Base-by-base conservation (phyloP, 2,797 vertebrate genomes). In the Rachycentron canadum region DNA sequence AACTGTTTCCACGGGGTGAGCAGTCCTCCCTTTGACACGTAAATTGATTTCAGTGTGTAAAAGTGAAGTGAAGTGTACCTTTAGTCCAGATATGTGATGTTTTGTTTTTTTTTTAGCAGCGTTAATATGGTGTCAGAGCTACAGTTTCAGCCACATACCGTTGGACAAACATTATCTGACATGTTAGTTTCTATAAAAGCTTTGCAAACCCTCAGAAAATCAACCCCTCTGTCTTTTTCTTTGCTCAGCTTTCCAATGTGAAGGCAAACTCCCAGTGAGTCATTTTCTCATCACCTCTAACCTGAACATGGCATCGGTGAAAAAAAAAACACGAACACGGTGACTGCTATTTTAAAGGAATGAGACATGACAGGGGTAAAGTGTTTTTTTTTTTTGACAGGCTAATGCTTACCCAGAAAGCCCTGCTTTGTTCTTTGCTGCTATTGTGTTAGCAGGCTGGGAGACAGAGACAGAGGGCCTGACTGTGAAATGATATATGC, bases 401-500 rank as follows among this genome's bases (percentile, higher is more conserved):
- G 28, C 32, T 66, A 80, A 82, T 82, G 67, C 38, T 69, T 67
- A 67, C 75, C 53, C 64, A 75, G 76, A 78, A 62, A 73, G 26
- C 41, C 32, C 49, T 23, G 68, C 77, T 81, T 87, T 84, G 83
- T 75, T 77, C 49, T 47, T 13, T 0, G 4, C 55, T 69, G 69
- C 78, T 66, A 72, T 78, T 74, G 73, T 84, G 56, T 66, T 38
- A 57, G 56, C 47, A 79, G 70, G 68, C 57, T 12, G 52, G 11
- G 52, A 77, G 49, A 79, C 45, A 17, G 52, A 77, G 49, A 79
- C 45, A 17, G 30, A 45, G 49, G 63, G 73, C 69, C 61, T 14
- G 26, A 11, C 78, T 78, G 75, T 64, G 26, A 79, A 59, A 79
- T 84, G 87, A 88, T 81, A 84, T 69, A 79, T 79, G 73, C 17